Evolutionary conservation across 2,888 invertebrate genomes (phyloP), one percentile per base, ranked within the genome.

Genomic region (Caenorhabditis wallacei): DNA sequence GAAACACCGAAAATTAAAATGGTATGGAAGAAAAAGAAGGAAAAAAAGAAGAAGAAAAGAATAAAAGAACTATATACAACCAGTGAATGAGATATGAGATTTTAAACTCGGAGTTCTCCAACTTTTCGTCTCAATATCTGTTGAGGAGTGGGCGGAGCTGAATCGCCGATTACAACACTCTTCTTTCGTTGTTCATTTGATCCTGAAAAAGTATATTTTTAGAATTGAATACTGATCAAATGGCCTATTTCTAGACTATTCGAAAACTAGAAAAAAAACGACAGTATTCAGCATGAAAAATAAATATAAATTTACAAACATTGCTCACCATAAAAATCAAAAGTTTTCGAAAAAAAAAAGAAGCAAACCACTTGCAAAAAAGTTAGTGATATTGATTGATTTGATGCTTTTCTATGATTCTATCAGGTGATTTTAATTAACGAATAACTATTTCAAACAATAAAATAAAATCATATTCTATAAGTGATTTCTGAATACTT

Each of bases 121-220:
- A 81, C 54, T 71, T 81, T 81, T 43, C 81, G 70, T 18, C 69
- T 75, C 10, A 76, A 40, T 22, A 79, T 63, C 16, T 54, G 63
- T 30, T 70, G 78, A 11, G 78, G 78, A 56, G 78, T 70, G 43
- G 78, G 22, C 46, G 78, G 70, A 22, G 70, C 54, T 11, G 78
- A 79, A 18, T 70, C 76, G 4, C 71, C 64, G 35, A 81, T 81
- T 30, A 80, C 59, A 74, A 72, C 80, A 37, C 75, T 81, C 75
- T 81, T 81, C 75, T 81, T 81, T 81, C 81, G 81, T 66, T 81
- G 81, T 40, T 81, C 81, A 53, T 43, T 48, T 56, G 74, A 64
- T 81, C 80, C 80, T 81, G 69, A 35, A 78, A 61, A 48, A 11
- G 22, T 30, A n/a, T 24, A 54, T 40, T 22, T 8, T 4, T 8